These are phyloP conservation scores for Cinclus cinclus DNA, from an alignment of 2,113 vertebrate genomes.

Conservation along the genomic window DNA sequence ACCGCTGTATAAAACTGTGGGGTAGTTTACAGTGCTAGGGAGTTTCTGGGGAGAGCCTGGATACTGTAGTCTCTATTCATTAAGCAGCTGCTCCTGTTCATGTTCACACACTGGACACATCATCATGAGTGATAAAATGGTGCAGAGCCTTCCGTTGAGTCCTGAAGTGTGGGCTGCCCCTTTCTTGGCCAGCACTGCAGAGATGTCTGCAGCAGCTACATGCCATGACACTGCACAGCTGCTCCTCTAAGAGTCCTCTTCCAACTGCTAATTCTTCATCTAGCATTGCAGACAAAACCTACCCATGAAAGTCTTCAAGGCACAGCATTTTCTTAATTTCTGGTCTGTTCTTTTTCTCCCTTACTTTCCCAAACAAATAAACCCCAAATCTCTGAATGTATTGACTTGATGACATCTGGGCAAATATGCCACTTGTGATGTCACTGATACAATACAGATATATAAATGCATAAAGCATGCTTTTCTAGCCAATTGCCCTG, in stretches of 20 bases:
- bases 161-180: background rate
- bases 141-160: background rate
- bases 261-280: background rate
- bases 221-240: constrained; percentile 18
- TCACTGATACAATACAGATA: background rate
- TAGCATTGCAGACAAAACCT: background rate
- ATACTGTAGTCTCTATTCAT: background rate
- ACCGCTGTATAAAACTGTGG: background rate
- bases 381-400: background rate
- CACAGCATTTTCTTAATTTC: background rate
- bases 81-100: background rate
- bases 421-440: background rate
- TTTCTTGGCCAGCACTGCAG: background rate
- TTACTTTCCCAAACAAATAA: background rate
- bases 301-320: background rate
- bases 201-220: background rate
- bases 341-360: background rate
- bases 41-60: background rate
- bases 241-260: background rate
- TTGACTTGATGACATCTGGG: background rate
- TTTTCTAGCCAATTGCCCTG: background rate
- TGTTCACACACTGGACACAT: background rate
- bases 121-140: background rate
- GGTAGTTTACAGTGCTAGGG: background rate
- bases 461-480: background rate